Base-by-base conservation (phyloP, 1,140 invertebrate species). In the Sycobia sp. region DNA sequence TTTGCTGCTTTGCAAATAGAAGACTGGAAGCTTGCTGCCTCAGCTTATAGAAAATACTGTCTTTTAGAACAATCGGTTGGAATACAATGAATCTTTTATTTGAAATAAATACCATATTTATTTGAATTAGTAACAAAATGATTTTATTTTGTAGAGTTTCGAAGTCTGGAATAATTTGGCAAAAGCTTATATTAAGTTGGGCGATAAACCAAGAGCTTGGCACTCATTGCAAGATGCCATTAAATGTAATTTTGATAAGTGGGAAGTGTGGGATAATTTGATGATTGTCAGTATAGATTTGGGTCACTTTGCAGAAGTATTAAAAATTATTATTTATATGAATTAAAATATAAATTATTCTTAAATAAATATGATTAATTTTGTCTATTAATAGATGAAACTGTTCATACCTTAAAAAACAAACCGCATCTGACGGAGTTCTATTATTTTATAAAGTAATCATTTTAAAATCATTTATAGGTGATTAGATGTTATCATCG, bases 141-240 rank as follows among this genome's bases (percentile, higher is more conserved):
- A 20, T 14, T 18, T 39, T 41, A 57, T 65, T 41, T 73, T 72
- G 44, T 27, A 93, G 82, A 90, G 91, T 65, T 98, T 94, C 77
- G 94, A 98, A 82, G 94, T 93, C 0, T 99, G 97, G 97, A 98
- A 97, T 80, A 99, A 99, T 82, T 82, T 99, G 50, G 92, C 94
- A 11, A 95, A 96, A 76, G 93, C 92, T 4, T 95, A 97, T 70
- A 89, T 96, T 8, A 91, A 94, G 71, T 79, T 92, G 51, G 89
- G 91, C 0, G 89, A 98, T 68, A 97, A 97, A 83, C 72, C 84
- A 11, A 86, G 91, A 66, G 96, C 95, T 0, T 93, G 91, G 81
- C 86, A 87, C 53, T 88, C 91, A 18, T 76, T 97, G 0, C 88
- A 91, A 68, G 96, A 99, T 81, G 92, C 97, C 0, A 76, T 97